These are phyloP conservation scores for Turnix velox DNA, from an alignment of 2,113 vertebrate genomes.

Conservation along the genomic window DNA sequence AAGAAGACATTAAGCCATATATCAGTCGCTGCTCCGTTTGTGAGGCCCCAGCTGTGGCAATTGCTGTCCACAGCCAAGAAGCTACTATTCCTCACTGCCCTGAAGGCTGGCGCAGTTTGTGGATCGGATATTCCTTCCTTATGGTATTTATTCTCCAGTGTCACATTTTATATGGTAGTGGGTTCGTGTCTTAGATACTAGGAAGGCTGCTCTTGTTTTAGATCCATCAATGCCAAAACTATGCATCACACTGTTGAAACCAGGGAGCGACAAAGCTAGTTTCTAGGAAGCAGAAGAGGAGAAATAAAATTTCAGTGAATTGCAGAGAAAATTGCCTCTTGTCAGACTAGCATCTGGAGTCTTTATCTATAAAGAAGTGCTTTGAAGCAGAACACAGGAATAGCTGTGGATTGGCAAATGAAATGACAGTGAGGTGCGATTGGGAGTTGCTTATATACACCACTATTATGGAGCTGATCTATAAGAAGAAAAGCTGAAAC, in stretches of 20 bases:
- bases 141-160: conserved; percentile 78
- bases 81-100: conserved; percentile 92
- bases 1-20: conserved; percentile 87
- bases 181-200: not conserved
- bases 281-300: not conserved
- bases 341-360: not conserved
- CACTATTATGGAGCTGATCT: not conserved
- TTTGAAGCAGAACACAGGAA: not conserved
- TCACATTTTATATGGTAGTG: not conserved
- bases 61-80: conserved; percentile 95
- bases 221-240: not conserved
- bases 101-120: conserved; percentile 91
- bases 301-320: not conserved
- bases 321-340: not conserved
- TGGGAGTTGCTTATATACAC: not conserved
- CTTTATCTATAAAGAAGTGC: not conserved
- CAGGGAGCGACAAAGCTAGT: not conserved
- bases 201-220: not conserved
- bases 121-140: conserved; percentile 98
- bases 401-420: not conserved
- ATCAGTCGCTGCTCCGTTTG: conserved; percentile 98
- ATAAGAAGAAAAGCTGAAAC: fast-evolving
- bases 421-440: not conserved
- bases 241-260: not conserved
- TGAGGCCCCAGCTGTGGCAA: conserved; percentile 92